These are phyloP conservation scores for Saimiri boliviensis DNA, from an alignment of 2,113 vertebrate genomes.

Conservation along the genomic window DNA sequence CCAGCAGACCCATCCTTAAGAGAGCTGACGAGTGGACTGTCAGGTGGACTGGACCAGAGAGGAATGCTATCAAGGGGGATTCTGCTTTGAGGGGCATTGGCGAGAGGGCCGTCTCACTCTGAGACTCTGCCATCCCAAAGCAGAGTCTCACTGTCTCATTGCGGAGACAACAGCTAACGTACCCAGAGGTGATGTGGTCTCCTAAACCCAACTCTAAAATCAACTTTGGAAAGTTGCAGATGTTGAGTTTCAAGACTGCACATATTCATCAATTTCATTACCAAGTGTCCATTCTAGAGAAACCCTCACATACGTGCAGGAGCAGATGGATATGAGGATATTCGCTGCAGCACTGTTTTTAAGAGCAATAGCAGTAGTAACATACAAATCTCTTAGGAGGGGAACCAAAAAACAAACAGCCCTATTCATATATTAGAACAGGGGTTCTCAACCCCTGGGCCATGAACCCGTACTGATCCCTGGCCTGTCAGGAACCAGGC, in stretches of 20 bases:
- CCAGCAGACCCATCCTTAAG: not conserved
- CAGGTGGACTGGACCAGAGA: not conserved
- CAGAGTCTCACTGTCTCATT: not conserved
- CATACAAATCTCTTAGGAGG: not conserved
- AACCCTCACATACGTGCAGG: not conserved
- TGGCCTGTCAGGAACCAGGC: no score
- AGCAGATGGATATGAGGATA: fast-evolving
- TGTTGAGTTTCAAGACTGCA: not conserved
- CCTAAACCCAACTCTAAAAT: not conserved
- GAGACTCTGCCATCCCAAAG: not conserved
- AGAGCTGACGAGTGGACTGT: not conserved
- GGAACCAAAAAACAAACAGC: not conserved
- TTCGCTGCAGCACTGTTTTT: not conserved
- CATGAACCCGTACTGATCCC: no score
- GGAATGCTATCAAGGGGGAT: not conserved
- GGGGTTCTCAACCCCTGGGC: no score
- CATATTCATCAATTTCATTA: not conserved
- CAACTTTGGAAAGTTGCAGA: not conserved
- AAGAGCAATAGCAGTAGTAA: not conserved
- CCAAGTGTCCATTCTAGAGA: not conserved
- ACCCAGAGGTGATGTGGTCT: not conserved
- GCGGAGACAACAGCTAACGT: not conserved
- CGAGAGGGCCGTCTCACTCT: not conserved
- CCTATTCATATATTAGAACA: not conserved
- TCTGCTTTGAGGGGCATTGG: not conserved